Evolutionary conservation across 2,888 invertebrate genomes (phyloP), one percentile per base, ranked within the genome.

Genomic region (Auanema sp.): DNA sequence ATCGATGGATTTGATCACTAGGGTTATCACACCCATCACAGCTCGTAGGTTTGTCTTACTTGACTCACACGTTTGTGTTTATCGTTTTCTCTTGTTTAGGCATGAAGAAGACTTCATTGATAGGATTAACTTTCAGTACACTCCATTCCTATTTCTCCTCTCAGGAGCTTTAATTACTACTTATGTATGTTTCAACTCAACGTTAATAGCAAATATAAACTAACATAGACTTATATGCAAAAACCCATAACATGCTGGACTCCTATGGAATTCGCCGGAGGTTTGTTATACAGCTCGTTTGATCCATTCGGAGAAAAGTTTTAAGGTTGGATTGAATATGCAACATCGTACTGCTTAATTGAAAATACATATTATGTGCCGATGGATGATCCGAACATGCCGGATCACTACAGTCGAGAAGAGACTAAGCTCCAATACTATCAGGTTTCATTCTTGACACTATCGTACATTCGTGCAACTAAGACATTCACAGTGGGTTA

Each of bases 291-390:
- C 16, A 4, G 6, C 33, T n/a, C 18, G n/a, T 23, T 23, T 18
- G 52, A 5, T 5, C 52, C 24, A 4, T n/a, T n/a, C n/a, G n/a
- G n/a, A n/a, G 25, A 18, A 23, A 6, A 23, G 25, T 24, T 52
- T 18, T 51, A 18, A 10, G 85, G 85, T 60, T 86, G 86, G 84
- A 84, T 84, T 61, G 84, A 86, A 68, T 87, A 86, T 78, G 84
- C 86, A 44, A 83, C 85, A 71, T 85, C 86, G 78, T 86, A 86
- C 57, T 87, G 87, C 75, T 84, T 86, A 82, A 85, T 86, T 43
- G 85, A 85, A 61, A 86, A 85, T 78, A 87, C 86, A 14, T 86
- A 86, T 65, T 82, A 76, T 59, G 65, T 79, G 25, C 68, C 79
- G n/a, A 40, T 74, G 6, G 75, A 75, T 23, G 75, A 78, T 52